Conservation (phyloP, 2,113 vertebrate species). For the Saguinus imperator region DNA sequence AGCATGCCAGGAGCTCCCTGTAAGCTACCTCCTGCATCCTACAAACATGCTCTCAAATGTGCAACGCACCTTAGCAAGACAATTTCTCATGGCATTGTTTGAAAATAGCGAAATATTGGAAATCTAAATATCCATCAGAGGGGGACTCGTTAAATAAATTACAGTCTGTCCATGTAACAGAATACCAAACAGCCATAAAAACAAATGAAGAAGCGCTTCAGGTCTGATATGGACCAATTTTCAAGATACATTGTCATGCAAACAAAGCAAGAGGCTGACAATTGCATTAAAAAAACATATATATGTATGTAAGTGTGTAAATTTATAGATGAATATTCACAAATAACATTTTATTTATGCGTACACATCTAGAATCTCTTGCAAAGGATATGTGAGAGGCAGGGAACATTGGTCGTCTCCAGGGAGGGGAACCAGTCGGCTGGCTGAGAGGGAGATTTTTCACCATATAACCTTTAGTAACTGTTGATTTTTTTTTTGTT, state of each 20-base stretch:
- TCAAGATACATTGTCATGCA: constrained; percentile 71
- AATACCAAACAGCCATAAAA: constrained; percentile 67
- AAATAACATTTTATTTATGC: constrained; percentile 13
- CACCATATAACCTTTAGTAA: not conserved
- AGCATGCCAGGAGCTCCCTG: not conserved
- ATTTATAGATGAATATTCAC: constrained; percentile 75
- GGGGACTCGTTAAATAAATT: constrained; percentile 67
- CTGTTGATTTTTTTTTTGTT: not conserved
- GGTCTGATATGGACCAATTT: constrained; percentile 65
- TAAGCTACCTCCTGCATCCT: not conserved
- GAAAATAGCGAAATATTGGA: constrained; percentile 49
- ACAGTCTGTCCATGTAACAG: constrained; percentile 16
- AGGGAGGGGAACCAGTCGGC: not conserved
- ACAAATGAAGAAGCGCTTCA: constrained; percentile 58
- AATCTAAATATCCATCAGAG: constrained; percentile 60
- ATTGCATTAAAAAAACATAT: constrained; percentile 59
- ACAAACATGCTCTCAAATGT: not conserved
- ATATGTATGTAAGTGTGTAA: constrained; percentile 10
- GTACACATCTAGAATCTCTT: not conserved
- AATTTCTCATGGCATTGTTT: not conserved
- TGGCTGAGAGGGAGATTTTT: not conserved
- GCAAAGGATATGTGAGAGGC: not conserved
- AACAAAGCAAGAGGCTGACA: constrained; percentile 45
- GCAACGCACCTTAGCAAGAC: not conserved
- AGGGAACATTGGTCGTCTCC: not conserved